Evolutionary conservation across 2,888 invertebrate genomes (phyloP).

Genomic region (Drosophila ezoana): DNA sequence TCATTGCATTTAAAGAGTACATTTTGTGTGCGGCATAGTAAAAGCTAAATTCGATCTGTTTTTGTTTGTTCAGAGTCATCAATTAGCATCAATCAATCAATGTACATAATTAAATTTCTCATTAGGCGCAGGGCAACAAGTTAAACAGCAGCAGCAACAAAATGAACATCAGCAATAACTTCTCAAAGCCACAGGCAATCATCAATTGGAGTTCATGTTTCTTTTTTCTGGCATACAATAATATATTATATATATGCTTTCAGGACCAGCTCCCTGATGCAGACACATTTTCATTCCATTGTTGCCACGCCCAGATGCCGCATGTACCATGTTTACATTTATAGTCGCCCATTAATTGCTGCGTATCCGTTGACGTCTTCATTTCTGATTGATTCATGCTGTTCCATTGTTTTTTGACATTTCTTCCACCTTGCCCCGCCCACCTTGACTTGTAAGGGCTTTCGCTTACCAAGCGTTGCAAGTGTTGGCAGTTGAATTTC

Average conservation of each 20-base stretch:
- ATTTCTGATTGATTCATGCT: slow-evolving; percentile 50
- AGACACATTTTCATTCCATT: slow-evolving; percentile 7
- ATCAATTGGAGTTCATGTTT: slow-evolving; percentile 7
- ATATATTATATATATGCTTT: slow-evolving; percentile 8
- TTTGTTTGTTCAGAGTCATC: slow-evolving; percentile 17
- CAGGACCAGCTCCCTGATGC: slow-evolving; percentile 3
- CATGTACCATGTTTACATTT: slow-evolving; percentile 34
- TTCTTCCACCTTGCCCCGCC: background rate
- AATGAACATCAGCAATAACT: background rate
- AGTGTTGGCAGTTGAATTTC: slow-evolving; percentile 12
- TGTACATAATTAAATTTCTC: slow-evolving; percentile 70
- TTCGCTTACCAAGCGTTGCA: slow-evolving; percentile 1
- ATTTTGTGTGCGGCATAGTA: background rate
- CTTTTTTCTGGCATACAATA: background rate
- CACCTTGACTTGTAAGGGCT: slow-evolving; percentile 7
- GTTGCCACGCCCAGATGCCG: slow-evolving; percentile 19
- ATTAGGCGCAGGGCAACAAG: slow-evolving; percentile 49
- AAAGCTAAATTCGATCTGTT: background rate
- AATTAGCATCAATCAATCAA: slow-evolving; percentile 75
- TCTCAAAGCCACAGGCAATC: slow-evolving; percentile 27
- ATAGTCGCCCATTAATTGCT: slow-evolving; percentile 51
- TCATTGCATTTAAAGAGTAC: background rate
- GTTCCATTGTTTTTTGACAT: slow-evolving; percentile 33
- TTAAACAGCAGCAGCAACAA: slow-evolving; percentile 15
- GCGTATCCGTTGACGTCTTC: slow-evolving; percentile 43